Conservation (phyloP, 2,888 invertebrate genomes). For the Mythimna pallens region DNA sequence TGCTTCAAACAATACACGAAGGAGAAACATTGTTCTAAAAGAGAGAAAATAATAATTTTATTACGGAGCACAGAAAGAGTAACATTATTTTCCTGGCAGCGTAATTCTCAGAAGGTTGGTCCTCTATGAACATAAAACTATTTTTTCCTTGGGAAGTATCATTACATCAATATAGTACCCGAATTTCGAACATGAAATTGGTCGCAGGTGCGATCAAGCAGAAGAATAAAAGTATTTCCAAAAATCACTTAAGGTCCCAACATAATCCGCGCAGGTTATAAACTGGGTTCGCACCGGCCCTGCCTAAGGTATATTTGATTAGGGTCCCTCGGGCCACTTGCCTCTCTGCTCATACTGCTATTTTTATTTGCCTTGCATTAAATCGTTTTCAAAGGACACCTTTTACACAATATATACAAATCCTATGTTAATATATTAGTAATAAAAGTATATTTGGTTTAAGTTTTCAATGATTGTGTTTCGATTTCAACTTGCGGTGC, state of each 20-base stretch:
- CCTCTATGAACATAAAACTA: slow-evolving; percentile 42
- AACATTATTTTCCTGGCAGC: slow-evolving; percentile 25
- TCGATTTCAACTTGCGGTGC: slow-evolving; percentile 35
- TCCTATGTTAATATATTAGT: slow-evolving; percentile 37
- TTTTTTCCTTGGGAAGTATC: slow-evolving; percentile 43
- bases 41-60: slow-evolving; percentile 34
- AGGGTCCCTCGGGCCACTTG: slow-evolving; percentile 77
- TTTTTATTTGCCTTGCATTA: slow-evolving; percentile 84
- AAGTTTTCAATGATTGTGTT: slow-evolving; percentile 42
- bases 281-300: slow-evolving; percentile 75
- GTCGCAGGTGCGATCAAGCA: slow-evolving; percentile 63
- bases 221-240: slow-evolving; percentile 68
- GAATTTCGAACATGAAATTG: slow-evolving; percentile 51
- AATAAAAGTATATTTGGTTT: slow-evolving; percentile 54
- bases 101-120: slow-evolving; percentile 26
- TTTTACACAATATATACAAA: slow-evolving; percentile 60
- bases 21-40: slow-evolving; percentile 32
- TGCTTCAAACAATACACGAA: slow-evolving; percentile 31
- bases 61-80: slow-evolving; percentile 15
- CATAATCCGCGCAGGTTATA: slow-evolving; percentile 78
- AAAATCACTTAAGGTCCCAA: slow-evolving; percentile 78
- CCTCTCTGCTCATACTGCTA: slow-evolving; percentile 76
- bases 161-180: slow-evolving; percentile 43
- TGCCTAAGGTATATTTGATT: slow-evolving; percentile 87
- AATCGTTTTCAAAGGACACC: slow-evolving; percentile 84